A percentile compares a stretch with the other conserved stretches of the same genome.
Evolutionary conservation across 2,113 vertebrate species (phyloP).

Genomic region (Axis porcinus): DNA sequence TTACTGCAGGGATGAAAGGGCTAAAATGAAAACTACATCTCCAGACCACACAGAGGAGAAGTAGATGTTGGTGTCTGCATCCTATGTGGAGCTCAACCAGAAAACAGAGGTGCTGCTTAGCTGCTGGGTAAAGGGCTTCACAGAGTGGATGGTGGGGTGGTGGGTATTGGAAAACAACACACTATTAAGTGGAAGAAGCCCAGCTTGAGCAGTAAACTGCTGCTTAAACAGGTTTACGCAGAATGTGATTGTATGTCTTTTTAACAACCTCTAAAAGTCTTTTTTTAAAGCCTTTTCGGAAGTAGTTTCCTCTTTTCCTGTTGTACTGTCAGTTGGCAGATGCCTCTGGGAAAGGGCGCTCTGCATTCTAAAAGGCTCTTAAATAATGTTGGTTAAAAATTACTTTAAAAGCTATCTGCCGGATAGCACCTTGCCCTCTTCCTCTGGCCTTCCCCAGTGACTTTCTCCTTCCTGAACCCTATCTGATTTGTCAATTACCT

Average conservation of each 20-base stretch:
- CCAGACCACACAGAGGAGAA: background rate
- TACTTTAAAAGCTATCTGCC: slow-evolving; percentile 49
- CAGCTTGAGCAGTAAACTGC: slow-evolving; percentile 25
- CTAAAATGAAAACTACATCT: background rate
- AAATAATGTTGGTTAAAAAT: slow-evolving; percentile 53
- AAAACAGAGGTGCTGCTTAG: background rate
- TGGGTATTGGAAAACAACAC: background rate
- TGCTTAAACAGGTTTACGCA: slow-evolving; percentile 51
- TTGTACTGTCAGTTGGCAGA: slow-evolving; percentile 37
- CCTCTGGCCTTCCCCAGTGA: background rate
- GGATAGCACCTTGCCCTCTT: slow-evolving; percentile 34
- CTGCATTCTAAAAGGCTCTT: slow-evolving; percentile 57
- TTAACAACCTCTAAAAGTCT: slow-evolving; percentile 65
- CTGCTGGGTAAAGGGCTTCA: background rate
- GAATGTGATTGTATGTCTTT: slow-evolving; percentile 48
- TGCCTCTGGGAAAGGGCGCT: slow-evolving; percentile 15
- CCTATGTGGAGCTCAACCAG: background rate
- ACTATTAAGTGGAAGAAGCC: background rate
- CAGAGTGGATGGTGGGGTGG: background rate
- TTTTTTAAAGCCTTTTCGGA: slow-evolving; percentile 33
- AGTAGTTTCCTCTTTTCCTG: slow-evolving; percentile 45
- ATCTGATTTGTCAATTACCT: slow-evolving; percentile 46
- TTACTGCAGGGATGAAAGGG: background rate
- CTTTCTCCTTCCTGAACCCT: background rate
- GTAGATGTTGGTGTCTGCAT: background rate